Evolutionary conservation across 2,888 invertebrate genomes (phyloP).

Genomic region (Drosophila multiciliata): DNA sequence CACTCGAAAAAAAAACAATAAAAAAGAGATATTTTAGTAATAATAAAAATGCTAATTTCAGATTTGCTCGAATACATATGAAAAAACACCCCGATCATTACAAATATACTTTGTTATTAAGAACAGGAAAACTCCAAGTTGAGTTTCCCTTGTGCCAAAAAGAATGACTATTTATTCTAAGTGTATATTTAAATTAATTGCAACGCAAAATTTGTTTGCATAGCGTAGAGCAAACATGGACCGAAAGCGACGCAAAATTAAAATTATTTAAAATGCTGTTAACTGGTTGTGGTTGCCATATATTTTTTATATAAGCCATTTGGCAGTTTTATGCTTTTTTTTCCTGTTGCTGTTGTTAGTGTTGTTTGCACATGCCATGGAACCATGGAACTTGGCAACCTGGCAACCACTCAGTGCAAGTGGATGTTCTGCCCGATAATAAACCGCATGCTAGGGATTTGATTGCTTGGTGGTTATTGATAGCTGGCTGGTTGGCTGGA

Average conservation of each 20-base stretch:
- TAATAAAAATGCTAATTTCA: too few species aligned
- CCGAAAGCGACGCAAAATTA: slow-evolving; percentile 29
- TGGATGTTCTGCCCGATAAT: slow-evolving; percentile 6
- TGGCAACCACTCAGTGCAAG: neutral
- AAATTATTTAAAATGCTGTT: slow-evolving; percentile 42
- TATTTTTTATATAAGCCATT: slow-evolving; percentile 24
- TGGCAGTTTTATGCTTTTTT: slow-evolving; percentile 12
- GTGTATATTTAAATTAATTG: slow-evolving; percentile 53
- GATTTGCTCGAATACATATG: too few species aligned
- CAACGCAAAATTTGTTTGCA: slow-evolving; percentile 45
- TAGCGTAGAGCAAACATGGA: slow-evolving; percentile 29
- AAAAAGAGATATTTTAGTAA: too few species aligned
- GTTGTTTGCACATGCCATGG: slow-evolving; percentile 8
- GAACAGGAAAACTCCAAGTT: neutral
- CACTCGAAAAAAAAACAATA: neutral
- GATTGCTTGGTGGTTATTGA: slow-evolving; percentile 67
- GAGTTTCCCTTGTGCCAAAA: neutral
- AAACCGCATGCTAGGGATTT: slow-evolving; percentile 74
- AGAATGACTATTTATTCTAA: neutral
- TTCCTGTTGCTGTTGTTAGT: neutral
- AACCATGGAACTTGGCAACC: neutral
- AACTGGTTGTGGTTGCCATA: slow-evolving; percentile 19
- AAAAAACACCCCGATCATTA: neutral
- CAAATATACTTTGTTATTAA: neutral
- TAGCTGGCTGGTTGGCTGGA: slow-evolving; percentile 41